Evolutionary conservation across 2,113 vertebrate genomes (phyloP), one percentile per base, ranked within the genome.

Genomic region (Plestiodon gilberti): DNA sequence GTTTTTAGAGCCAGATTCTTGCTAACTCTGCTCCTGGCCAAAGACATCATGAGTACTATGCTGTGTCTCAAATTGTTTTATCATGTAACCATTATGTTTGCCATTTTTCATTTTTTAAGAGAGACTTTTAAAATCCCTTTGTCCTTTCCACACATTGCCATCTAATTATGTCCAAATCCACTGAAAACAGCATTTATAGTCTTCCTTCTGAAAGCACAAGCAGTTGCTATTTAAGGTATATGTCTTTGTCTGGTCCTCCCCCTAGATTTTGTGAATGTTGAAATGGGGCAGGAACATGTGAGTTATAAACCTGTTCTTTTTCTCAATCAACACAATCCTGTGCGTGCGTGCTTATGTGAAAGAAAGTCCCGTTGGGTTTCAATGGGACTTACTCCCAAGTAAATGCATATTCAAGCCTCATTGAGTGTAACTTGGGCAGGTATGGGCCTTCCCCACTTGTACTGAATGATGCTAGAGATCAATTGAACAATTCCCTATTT

Each of bases 1-100:
- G 30, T 78, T 89, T 83, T 62, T 74, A 77, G 87, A 88, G 35
- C 73, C 40, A 71, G 40, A 85, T 79, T 78, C 52, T 83, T 84
- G 64, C 23, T 88, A 38, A 64, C 76, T 69, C 5, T 1, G 3
- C 48, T 90, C 38, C 30, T 90, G 55, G 38, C 81, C 23, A 81
- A 89, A 69, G 57, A 76, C 77, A 83, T 79, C 18, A 35, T 82
- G 64, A 28, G 11, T 64, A 22, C 38, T 0, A 0, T 88, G 15
- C 17, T 30, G 18, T 59, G 61, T 3, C 0, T 81, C 64, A 14
- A 74, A 65, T 74, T 23, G 3, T 13, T 30, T 64, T 52, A 55
- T 71, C 61, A 1, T n/a, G 75, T 59, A 13, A 0, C 55, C n/a
- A 33, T 0, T 0, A 38, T 43, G 62, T 30, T 78, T 62, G 33